phyloP scores from a whole-genome alignment of 2,797 vertebrate genomes.

The Notolepis coatsorum region DNA sequence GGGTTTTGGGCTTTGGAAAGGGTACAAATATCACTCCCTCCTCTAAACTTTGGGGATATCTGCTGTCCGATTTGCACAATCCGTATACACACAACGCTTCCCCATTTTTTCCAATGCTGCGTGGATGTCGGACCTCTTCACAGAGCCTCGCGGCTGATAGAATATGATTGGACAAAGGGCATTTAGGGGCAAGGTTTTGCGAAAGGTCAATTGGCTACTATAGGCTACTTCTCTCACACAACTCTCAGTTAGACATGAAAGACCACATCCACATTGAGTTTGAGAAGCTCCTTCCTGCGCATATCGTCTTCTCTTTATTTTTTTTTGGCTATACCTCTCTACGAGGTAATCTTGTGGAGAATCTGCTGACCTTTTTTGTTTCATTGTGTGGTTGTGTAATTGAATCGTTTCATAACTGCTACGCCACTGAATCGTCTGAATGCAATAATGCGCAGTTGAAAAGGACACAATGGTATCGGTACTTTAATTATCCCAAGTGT shows the following conservation, averaged over 20 bases:
- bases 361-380: constrained; percentile 46
- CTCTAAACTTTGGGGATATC: too few relatives aligned
- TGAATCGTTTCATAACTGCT: constrained; percentile 28
- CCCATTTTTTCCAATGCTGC: too few relatives aligned
- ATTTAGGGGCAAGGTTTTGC: too few relatives aligned
- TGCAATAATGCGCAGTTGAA: constrained; percentile 4
- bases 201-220: constrained; percentile 13
- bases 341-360: constrained; percentile 34
- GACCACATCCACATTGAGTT: constrained; percentile 25
- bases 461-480: constrained; percentile 1
- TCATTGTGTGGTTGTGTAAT: constrained; percentile 42
- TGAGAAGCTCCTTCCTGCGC: constrained; percentile 19
- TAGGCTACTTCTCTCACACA: constrained; percentile 33
- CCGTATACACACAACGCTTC: too few relatives aligned
- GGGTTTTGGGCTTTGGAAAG: too few relatives aligned
- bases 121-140: too few relatives aligned
- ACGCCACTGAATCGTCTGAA: constrained; percentile 11
- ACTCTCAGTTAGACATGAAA: constrained; percentile 38
- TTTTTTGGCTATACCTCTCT: constrained; percentile 13
- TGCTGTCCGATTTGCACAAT: too few relatives aligned
- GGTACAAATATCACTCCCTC: too few relatives aligned
- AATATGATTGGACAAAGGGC: too few relatives aligned
- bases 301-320: not conserved
- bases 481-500: not conserved
- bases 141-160: too few relatives aligned